Evolutionary conservation across 2,797 vertebrate genomes (phyloP), one percentile per base, ranked within the genome.

Genomic region (Helostoma temminkii): DNA sequence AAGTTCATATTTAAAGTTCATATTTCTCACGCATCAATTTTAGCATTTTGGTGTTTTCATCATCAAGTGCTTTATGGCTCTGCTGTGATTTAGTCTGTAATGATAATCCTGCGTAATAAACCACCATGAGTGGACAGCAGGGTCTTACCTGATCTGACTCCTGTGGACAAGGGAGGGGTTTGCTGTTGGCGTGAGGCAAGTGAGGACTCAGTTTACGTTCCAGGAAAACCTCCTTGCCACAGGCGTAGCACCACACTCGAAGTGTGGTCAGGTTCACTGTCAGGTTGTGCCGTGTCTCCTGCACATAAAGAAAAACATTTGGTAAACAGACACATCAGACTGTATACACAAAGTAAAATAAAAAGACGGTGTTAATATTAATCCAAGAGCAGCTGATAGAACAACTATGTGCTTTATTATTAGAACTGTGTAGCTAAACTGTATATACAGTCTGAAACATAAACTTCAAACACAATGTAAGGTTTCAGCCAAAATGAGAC

Each of bases 181-280:
- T 96, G 78, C 87, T 67, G 87, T 77, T 93, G 66, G 90, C 63
- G 18, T 93, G 86, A 0, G 91, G 91, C 37, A 94, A 91, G 53
- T 94, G 93, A 66, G 95, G 93, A 69, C 94, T 94, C 16, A 98
- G 90, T 88, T 99, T 98, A 78, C 96, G 95, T 57, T 98, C 97
- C 89, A 99, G 91, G 88, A 99, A 99, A 12, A 99, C 98, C 89
- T 99, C 98, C 88, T 98, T 98, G 82, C 96, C 95, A 69, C 98
- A 99, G 87, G 96, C 95, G 0, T 99, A 99, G 92, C 98, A 99
- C 98, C 98, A 99, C 58, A 99, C 96, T 62, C 98, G 94, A 8
- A 99, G 95, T 0, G 98, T 99, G 66, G 98, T 99, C 78, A 99
- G 95, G 91, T 99, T 99, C 88, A 99, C 98, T 0, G 98, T 99